phyloP scores from a whole-genome alignment of 2,113 vertebrate species.

The Phalacrocorax carbo region DNA sequence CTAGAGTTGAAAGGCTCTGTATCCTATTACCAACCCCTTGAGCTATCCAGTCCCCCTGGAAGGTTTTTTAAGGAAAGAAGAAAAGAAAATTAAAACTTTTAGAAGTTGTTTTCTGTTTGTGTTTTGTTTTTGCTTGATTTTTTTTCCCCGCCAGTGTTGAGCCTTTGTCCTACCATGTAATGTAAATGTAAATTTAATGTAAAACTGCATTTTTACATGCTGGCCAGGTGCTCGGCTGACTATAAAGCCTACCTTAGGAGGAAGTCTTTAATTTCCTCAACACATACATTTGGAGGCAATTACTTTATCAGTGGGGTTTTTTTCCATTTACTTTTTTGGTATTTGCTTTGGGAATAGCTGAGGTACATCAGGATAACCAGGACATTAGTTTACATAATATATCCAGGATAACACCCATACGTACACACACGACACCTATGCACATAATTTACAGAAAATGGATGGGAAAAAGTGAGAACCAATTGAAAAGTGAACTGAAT shows the following conservation, averaged over 20 bases:
- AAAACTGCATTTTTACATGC: background rate
- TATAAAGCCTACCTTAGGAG: background rate
- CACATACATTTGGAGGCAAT: background rate
- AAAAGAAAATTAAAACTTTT: slow-evolving; percentile 67
- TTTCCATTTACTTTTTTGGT: background rate
- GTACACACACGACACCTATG: background rate
- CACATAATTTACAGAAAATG: background rate
- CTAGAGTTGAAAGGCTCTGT: slow-evolving; percentile 70
- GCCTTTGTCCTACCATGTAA: background rate
- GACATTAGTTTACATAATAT: background rate
- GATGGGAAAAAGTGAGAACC: background rate
- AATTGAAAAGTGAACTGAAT: background rate
- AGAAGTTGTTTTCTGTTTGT: background rate
- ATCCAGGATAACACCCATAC: background rate
- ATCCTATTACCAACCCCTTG: slow-evolving; percentile 70
- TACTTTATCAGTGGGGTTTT: background rate
- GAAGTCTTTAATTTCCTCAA: background rate
- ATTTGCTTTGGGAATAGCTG: background rate
- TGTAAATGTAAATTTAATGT: too few species aligned
- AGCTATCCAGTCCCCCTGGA: slow-evolving; percentile 69
- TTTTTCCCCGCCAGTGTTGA: background rate
- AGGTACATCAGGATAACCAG: background rate
- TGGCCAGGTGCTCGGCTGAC: background rate
- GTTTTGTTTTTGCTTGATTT: background rate
- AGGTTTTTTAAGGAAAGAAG: slow-evolving; percentile 68